Base-by-base conservation (phyloP, 2,113 vertebrate genomes). In the Podilymbus podiceps region DNA sequence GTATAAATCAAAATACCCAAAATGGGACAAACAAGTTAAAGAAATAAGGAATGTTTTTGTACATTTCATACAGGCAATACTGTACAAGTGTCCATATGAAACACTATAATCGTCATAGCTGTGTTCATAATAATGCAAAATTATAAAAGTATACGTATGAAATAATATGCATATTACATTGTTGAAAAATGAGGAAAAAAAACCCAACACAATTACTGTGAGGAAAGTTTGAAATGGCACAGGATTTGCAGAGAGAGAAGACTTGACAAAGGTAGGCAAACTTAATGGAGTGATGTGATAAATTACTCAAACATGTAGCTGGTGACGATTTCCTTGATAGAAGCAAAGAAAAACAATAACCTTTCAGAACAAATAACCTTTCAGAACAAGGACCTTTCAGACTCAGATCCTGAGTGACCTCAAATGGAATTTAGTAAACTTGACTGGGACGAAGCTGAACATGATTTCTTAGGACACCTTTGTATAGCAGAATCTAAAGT, bases 151-250 rank as follows among this genome's bases (percentile, higher is more conserved):
- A 31, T 60, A 47, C 1, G 19, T 38, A 42, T 74, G 5, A 9
- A 89, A 42, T 60, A n/a, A 46, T 30, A 42, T 9, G 33, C 17
- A 4, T 19, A 21, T 49, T 62, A 20, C 5, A 44, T 27, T 49
- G 4, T 11, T 83, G 40, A 79, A 93, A 79, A 58, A 30, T 28
- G 15, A 56, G 21, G 13, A 59, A 56, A 68, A 1, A 23, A 50
- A 47, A 81, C 9, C 1, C 0, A 9, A 9, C 3, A 18, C 2
- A 33, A 35, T 49, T 59, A n/a, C 14, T 40, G 2, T 46, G 50
- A 73, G 5, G 22, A 59, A 74, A 42, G 10, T 60, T 74, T 69
- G 55, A 78, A 80, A 47, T n/a, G 4, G 6, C 3, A n/a, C 17
- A n/a, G 1, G 9, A 63, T 53, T 46, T 72, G 3, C 27, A 76